These are phyloP conservation scores for Leuctra nigra DNA, from an alignment of 2,888 invertebrate genomes.

Conservation along the genomic window DNA sequence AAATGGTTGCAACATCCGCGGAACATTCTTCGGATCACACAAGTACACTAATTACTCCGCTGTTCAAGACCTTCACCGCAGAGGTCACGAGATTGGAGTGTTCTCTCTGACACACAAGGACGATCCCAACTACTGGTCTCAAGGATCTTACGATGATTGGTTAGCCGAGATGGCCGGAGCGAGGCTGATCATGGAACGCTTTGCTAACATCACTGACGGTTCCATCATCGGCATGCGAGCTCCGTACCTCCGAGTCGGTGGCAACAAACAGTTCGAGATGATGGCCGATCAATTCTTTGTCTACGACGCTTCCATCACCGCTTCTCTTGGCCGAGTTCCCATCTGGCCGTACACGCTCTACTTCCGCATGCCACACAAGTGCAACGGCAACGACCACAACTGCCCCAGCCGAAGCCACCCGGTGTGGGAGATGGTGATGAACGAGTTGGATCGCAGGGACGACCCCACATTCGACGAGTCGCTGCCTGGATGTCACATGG, in stretches of 20 bases:
- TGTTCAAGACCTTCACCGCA: constrained; percentile 80
- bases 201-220: constrained; percentile 87
- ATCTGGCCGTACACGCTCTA: constrained; percentile 97
- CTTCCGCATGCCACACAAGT: constrained; percentile 94
- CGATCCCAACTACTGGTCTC: constrained; percentile 83
- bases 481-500: constrained; percentile 89
- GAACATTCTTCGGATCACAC: constrained; percentile 87
- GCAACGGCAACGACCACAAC: constrained; percentile 89
- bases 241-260: constrained; percentile 84
- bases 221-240: constrained; percentile 84
- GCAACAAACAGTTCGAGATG: constrained; percentile 94
- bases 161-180: constrained; percentile 91
- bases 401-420: constrained; percentile 77
- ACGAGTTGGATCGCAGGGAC: constrained; percentile 87
- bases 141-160: constrained; percentile 87
- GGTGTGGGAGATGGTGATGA: constrained; percentile 96
- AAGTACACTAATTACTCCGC: constrained; percentile 89
- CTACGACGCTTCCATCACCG: constrained; percentile 92
- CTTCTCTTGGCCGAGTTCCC: constrained; percentile 79
- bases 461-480: constrained; percentile 92
- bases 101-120: constrained; percentile 91
- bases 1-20: constrained; percentile 82
- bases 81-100: constrained; percentile 86
- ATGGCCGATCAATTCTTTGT: constrained; percentile 93
- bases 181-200: constrained; percentile 77